Evolutionary conservation across 2,797 vertebrate species (phyloP), one percentile per base, ranked within the genome.

Genomic region (Botia almorhae): DNA sequence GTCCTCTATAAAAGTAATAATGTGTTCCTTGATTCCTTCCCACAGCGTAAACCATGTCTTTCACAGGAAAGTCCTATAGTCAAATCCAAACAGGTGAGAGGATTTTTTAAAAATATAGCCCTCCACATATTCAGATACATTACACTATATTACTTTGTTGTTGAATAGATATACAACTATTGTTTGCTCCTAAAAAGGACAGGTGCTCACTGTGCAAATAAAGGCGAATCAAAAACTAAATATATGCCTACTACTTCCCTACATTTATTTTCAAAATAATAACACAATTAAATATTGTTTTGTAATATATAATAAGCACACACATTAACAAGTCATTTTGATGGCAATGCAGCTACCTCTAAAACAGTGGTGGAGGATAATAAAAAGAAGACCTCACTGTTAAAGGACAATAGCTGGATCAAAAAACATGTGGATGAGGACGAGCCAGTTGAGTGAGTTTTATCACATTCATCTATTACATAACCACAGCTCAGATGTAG

Each of bases 331-430:
- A 69, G 4, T 50, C 0, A 69, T 69, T 60, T 61, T 29, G 14
- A 36, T 4, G 11, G 50, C 12, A 63, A 53, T 60, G 46, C 77
- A 78, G 77, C 6, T 48, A 12, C 55, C 19, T 19, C 50, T 70
- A 50, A 79, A 93, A 91, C 82, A 65, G 87, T 84, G 46, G 80
- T 91, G 64, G 93, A 93, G 0, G 95, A 96, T 1, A 80, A 26
- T 81, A 96, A 95, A 88, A 96, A 92, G 86, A 94, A 91, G 84
- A 78, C 93, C 7, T 87, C 90, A 2, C 91, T 96, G 61, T 90
- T 98, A 75, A 93, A 95, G 81, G 97, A 99, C 86, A 93, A 87
- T 89, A 97, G 96, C 87, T 99, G 98, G 98, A 99, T 99, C 91
- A 97, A 88, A 89, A 95, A 84, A 71, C 77, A 53, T 0, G 88